Percentiles rank a stretch among this genome's conserved stretches.
Evolutionary conservation across 2,888 invertebrate genomes (phyloP).

Genomic region (Phengaris alcon): DNA sequence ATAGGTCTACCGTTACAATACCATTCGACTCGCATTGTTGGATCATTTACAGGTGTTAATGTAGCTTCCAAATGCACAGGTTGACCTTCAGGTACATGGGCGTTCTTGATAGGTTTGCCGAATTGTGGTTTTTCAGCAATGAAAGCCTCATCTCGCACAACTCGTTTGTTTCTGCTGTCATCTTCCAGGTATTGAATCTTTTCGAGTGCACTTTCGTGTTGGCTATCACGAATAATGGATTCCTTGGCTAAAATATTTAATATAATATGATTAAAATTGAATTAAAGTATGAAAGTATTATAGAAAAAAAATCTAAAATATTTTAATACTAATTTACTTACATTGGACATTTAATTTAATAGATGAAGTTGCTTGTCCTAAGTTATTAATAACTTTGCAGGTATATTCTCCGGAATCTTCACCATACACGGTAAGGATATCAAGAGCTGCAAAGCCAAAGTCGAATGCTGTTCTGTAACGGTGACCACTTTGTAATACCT

Average conservation of each 20-base stretch:
- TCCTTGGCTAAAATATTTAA: conserved; percentile 82
- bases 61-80: conserved; percentile 96
- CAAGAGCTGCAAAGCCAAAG: conserved; percentile 97
- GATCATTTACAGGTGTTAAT: conserved; percentile 97
- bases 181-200: conserved; percentile 96
- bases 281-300: not conserved
- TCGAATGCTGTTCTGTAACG: conserved; percentile 96
- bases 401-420: conserved; percentile 97
- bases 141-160: conserved; percentile 85
- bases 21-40: conserved; percentile 99
- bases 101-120: conserved; percentile 91
- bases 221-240: conserved; percentile 92
- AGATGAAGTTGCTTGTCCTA: conserved; percentile 90
- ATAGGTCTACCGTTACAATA: conserved; percentile 96
- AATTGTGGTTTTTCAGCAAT: conserved; percentile 93
- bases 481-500: conserved; percentile 92
- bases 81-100: conserved; percentile 90
- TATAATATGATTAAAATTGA: not conserved
- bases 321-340: conserved; percentile 65
- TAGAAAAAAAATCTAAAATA: not conserved
- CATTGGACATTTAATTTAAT: conserved; percentile 89
- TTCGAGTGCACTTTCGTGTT: conserved; percentile 94
- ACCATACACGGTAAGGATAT: conserved; percentile 94
- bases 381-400: conserved; percentile 90
- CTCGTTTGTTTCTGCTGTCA: conserved; percentile 86